Conservation (phyloP, 1,140 invertebrate genomes). For the Meloidogyne chitwoodi region DNA sequence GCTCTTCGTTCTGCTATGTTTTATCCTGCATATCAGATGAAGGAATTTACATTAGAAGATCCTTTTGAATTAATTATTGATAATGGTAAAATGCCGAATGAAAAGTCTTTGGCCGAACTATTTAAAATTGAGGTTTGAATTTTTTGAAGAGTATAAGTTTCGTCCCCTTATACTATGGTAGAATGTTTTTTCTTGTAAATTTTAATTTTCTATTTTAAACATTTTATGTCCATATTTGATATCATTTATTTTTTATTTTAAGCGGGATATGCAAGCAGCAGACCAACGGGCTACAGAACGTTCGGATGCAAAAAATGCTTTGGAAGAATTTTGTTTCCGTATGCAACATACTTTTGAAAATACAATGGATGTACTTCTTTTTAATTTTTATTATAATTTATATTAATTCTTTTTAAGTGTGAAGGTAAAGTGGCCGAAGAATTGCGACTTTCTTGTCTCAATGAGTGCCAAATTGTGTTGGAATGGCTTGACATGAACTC, state of each 20-base stretch:
- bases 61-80: conserved; percentile 8
- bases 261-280: conserved; percentile 66
- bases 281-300: conserved; percentile 79
- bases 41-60: background rate
- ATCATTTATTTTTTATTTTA: background rate
- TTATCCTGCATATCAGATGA: conserved; percentile 16
- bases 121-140: background rate
- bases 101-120: background rate
- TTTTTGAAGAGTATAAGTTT: background rate
- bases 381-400: background rate
- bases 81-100: background rate
- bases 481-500: conserved; percentile 18
- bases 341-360: conserved; percentile 13
- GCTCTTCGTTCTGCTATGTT: conserved; percentile 9
- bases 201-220: background rate
- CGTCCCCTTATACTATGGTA: too few species aligned
- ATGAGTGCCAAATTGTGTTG: conserved; percentile 1
- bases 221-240: too few species aligned
- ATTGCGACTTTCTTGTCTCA: background rate
- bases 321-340: conserved; percentile 17
- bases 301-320: conserved; percentile 21
- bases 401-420: background rate
- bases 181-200: background rate
- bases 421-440: conserved; percentile 11
- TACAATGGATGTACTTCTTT: background rate